Evolutionary conservation across 2,797 vertebrate genomes (phyloP), one percentile per base, ranked within the genome.

Genomic region (Balearica regulorum): DNA sequence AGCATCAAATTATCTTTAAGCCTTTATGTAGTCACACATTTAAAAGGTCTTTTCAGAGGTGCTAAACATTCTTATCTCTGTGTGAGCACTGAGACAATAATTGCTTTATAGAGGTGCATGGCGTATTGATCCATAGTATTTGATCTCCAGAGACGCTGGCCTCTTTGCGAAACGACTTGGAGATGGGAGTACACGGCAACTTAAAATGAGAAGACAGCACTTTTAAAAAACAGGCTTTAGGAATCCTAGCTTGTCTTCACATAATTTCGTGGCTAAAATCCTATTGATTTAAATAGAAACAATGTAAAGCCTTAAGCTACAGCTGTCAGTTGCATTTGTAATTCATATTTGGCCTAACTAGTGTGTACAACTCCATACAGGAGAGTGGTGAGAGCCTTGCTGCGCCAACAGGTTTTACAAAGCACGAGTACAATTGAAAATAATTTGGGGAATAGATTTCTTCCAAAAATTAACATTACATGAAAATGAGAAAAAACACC

Each of bases 1-100:
- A 95, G 69, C 83, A 73, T 81, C 71, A 60, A 58, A 89, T 93
- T 92, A 61, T 81, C 75, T 81, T 75, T 83, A 91, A 90, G n/a
- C 53, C 78, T 92, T 80, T 83, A 58, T 60, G 44, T 61, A 83
- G 81, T 84, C 33, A 77, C 41, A 85, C 22, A 24, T 87, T 89
- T 68, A 73, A 84, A 86, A 76, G 55, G 43, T 37, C 55, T 92
- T 79, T 87, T 64, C 84, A 78, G 35, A 96, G 64, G 69, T 93
- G 84, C 84, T 94, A 61, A 94, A 65, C 69, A 78, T 82, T 35
- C 87, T 85, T 53, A 39, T 75, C 79, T 87, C 90, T 46, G 44
- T 37, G 68, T 76, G 71, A 87, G 33, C 3, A 35, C 35, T n/a
- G 24, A 88, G 49, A 62, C 57, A 73, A 19, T 62, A 73, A 51